These are phyloP conservation scores for Gila orcuttii DNA, from an alignment of 2,113 vertebrate species.

Conservation along the genomic window DNA sequence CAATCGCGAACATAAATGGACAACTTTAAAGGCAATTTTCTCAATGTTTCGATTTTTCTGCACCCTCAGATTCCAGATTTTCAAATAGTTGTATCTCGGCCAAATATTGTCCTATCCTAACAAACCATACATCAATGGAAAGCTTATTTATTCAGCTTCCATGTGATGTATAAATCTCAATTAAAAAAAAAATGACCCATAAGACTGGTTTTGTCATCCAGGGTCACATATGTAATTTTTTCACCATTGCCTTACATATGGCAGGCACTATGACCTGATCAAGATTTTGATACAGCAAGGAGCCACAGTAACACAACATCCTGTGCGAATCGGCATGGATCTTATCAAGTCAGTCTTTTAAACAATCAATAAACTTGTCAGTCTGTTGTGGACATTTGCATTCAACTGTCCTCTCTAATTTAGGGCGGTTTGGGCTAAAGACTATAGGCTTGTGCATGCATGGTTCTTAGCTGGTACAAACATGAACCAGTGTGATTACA, in stretches of 20 bases:
- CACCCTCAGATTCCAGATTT: too few relatives aligned
- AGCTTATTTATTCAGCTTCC: too few relatives aligned
- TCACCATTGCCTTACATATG: background rate
- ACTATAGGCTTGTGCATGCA: constrained; percentile 22
- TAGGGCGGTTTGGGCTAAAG: constrained; percentile 6
- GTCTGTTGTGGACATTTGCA: background rate
- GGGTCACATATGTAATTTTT: background rate
- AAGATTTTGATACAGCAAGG: constrained; percentile 3
- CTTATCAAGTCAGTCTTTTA: constrained; percentile 45
- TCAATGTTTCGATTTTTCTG: too few relatives aligned
- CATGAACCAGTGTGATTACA: constrained; percentile 49
- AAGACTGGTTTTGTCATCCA: too few relatives aligned
- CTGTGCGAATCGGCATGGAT: constrained; percentile 30
- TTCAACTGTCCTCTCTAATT: background rate
- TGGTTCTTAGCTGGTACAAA: constrained; percentile 38
- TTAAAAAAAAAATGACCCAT: too few relatives aligned
- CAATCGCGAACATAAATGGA: too few relatives aligned
- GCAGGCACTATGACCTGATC: constrained; percentile 33
- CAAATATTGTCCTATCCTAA: too few relatives aligned
- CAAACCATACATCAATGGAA: too few relatives aligned
- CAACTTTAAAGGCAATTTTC: too few relatives aligned
- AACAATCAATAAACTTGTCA: background rate
- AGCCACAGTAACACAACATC: constrained; percentile 10
- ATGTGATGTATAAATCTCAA: too few relatives aligned
- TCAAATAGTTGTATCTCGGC: too few relatives aligned